These are phyloP conservation scores for Pteronotus mesoamericanus DNA, from an alignment of 2,797 vertebrate genomes.

Conservation along the genomic window DNA sequence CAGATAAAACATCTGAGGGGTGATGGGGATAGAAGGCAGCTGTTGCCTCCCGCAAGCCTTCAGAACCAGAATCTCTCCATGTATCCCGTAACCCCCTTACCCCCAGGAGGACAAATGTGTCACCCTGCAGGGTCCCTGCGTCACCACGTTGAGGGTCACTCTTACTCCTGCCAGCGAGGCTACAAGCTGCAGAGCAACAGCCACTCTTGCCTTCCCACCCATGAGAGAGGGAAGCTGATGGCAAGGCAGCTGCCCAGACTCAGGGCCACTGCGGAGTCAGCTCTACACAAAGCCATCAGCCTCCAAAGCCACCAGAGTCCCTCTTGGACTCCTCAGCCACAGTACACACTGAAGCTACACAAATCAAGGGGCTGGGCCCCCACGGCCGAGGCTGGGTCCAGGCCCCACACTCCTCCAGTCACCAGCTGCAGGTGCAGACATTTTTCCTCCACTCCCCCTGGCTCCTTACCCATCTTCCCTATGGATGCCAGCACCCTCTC, in stretches of 20 bases:
- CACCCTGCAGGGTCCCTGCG: constrained; percentile 59
- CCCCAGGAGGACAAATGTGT: background rate
- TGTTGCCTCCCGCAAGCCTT: background rate
- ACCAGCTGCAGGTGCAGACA: background rate
- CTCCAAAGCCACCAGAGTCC: background rate
- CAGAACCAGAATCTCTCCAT: background rate
- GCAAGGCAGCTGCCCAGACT: too few species aligned
- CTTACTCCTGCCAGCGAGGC: constrained; percentile 76
- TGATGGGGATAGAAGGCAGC: background rate
- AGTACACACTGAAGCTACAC: background rate
- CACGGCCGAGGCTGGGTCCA: background rate
- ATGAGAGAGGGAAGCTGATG: constrained; percentile 73
- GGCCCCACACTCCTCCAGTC: too few species aligned
- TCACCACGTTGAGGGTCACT: constrained; percentile 78
- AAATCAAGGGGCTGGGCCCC: background rate
- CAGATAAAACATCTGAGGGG: background rate
- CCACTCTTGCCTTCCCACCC: background rate
- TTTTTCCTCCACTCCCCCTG: background rate
- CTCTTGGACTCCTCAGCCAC: background rate
- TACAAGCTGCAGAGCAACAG: constrained; percentile 83
- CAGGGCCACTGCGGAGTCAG: background rate
- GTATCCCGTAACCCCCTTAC: background rate
- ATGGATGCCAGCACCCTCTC: background rate
- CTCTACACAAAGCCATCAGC: background rate
- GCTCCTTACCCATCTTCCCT: background rate